phyloP scores from a whole-genome alignment of 2,888 invertebrate genomes.

The Piscicola geometra region DNA sequence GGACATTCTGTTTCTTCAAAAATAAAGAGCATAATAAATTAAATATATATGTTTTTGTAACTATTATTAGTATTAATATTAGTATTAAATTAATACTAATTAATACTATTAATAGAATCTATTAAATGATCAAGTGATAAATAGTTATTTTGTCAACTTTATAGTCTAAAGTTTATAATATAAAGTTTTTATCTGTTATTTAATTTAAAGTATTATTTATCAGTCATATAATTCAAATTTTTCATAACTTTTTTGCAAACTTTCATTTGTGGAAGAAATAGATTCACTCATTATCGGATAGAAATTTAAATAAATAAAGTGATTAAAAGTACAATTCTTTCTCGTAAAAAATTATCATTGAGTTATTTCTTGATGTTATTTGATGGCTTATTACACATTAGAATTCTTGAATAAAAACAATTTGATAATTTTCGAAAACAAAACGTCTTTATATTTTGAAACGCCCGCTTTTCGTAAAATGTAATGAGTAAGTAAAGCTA shows the following conservation, averaged over 20 bases:
- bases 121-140: no score
- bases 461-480: slow-evolving; percentile 1
- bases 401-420: slow-evolving; percentile 9
- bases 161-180: background rate
- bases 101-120: background rate
- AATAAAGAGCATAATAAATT: background rate
- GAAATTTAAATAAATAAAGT: background rate
- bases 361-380: slow-evolving; percentile 13
- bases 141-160: background rate
- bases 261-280: background rate
- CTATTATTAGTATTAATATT: no score
- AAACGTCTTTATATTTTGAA: slow-evolving; percentile 12
- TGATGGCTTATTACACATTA: slow-evolving; percentile 1
- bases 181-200: no score
- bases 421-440: slow-evolving; percentile 8
- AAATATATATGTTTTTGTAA: no score
- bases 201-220: no score
- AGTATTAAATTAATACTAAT: no score
- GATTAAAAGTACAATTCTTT: background rate
- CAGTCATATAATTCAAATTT: no score
- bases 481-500: background rate
- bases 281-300: slow-evolving; percentile 5
- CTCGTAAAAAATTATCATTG: background rate
- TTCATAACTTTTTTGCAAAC: background rate
- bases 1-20: background rate